Conservation (phyloP, 2,888 invertebrate genomes). For the Sesia apiformis region DNA sequence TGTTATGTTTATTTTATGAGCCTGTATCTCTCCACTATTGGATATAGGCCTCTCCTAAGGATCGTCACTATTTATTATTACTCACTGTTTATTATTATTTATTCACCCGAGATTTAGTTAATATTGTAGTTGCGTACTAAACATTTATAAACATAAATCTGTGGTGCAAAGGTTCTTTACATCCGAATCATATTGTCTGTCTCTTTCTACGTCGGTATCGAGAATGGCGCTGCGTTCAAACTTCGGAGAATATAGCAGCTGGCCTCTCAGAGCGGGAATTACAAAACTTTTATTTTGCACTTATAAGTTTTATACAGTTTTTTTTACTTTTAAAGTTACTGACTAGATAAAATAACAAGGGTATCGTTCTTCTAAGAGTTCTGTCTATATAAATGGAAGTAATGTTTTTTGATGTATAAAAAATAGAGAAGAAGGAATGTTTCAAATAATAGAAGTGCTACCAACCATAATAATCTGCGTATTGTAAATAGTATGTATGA, state of each 20-base stretch:
- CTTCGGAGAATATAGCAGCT: slow-evolving; percentile 30
- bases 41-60: no score
- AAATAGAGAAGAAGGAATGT: no score
- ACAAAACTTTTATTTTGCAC: slow-evolving; percentile 18
- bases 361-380: neutral
- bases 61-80: no score
- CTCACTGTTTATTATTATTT: no score
- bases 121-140: no score
- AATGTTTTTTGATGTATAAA: neutral
- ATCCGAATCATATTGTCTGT: slow-evolving; percentile 20
- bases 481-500: no score
- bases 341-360: neutral
- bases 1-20: no score
- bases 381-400: neutral
- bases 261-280: slow-evolving; percentile 32
- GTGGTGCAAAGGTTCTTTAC: slow-evolving; percentile 13
- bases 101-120: no score
- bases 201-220: slow-evolving; percentile 35
- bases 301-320: neutral
- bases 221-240: slow-evolving; percentile 45
- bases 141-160: no score
- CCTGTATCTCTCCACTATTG: no score
- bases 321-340: neutral
- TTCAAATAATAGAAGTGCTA: no score
- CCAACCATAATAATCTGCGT: no score